Evolutionary conservation across 2,113 vertebrate species (phyloP), one percentile per base, ranked within the genome.

Genomic region (Todiramphus saurophagus): DNA sequence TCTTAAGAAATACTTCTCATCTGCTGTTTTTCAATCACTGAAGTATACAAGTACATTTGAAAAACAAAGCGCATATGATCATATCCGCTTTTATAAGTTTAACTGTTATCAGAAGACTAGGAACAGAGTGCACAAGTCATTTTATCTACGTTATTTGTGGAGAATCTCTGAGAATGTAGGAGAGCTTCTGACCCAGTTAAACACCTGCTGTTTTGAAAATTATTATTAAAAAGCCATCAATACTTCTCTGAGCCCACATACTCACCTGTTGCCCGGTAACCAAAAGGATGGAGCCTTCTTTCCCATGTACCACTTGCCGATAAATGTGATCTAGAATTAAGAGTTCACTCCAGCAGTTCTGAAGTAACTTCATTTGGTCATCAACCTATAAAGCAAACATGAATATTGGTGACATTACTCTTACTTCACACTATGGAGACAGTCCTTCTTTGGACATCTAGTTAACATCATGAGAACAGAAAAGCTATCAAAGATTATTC

Each of bases 291-390:
- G 99, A 99, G 68, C 99, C 99, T 96, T 99, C 99, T 95, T 99
- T 99, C 78, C 99, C 98, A 1, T 99, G 99, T 72, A 99, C 98
- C 97, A 99, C 99, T 98, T 99, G 99, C 64, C 99, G 98, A 97
- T 99, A 99, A 96, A 99, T 98, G 94, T 99, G 99, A 97, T 99
- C 99, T 12, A 99, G 98, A 93, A 99, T 99, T 98, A 99, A 98
- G 89, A 99, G 99, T 93, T 99, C 99, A 7, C 99, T 99, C 99
- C 99, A 99, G 97, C 99, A 99, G 97, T 99, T 99, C 97, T 99
- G 99, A 96, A 99, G 98, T 87, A 99, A 98, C 97, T 99, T 99
- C 99, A 99, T 99, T 98, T 99, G 99, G 98, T 99, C 99, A 41
- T 99, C 99, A 96, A 99, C 99, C 99, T 99, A 97, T 21, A 84